A percentile compares a stretch with the other conserved stretches of the same genome.
These are phyloP conservation scores for Aspidiotus destructor DNA, from an alignment of 2,888 invertebrate species.

Conservation along the genomic window DNA sequence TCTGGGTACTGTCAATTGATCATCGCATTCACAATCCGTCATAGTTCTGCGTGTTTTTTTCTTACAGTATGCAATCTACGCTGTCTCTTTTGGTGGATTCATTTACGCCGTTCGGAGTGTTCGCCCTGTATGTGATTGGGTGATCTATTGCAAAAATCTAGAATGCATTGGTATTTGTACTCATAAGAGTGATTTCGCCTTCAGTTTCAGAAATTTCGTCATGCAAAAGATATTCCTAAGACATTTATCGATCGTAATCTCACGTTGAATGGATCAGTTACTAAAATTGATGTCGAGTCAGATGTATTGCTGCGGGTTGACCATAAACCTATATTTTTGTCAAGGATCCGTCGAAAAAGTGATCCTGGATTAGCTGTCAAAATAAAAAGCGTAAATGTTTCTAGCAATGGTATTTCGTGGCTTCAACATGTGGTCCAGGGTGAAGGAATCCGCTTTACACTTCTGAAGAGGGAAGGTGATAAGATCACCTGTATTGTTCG, in stretches of 20 bases:
- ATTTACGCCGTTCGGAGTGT: slow-evolving; percentile 13
- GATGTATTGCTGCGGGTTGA: slow-evolving; percentile 8
- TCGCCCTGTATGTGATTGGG: slow-evolving; percentile 10
- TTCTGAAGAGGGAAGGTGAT: slow-evolving; percentile 7
- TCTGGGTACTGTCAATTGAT: not conserved
- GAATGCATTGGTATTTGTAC: not conserved
- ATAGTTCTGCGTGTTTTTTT: not conserved
- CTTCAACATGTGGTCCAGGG: not conserved
- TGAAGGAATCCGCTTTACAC: slow-evolving; percentile 13
- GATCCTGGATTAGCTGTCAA: slow-evolving; percentile 3
- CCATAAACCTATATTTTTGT: slow-evolving; percentile 12
- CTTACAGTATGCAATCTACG: slow-evolving; percentile 15
- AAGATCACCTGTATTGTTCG: slow-evolving; percentile 15
- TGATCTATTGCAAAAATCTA: not conserved
- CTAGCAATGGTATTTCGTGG: slow-evolving; percentile 17
- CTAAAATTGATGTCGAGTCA: slow-evolving; percentile 9
- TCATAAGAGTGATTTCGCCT: not conserved
- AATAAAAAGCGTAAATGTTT: slow-evolving; percentile 14
- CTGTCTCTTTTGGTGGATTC: slow-evolving; percentile 1
- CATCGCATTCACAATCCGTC: not conserved
- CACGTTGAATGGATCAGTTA: slow-evolving; percentile 17
- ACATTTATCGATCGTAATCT: slow-evolving; percentile 18
- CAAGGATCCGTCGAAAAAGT: not conserved
- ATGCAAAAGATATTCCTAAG: slow-evolving; percentile 12
- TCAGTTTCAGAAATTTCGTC: slow-evolving; percentile 24